phyloP scores from a whole-genome alignment of 2,888 invertebrate genomes.

The Netelia melanura region DNA sequence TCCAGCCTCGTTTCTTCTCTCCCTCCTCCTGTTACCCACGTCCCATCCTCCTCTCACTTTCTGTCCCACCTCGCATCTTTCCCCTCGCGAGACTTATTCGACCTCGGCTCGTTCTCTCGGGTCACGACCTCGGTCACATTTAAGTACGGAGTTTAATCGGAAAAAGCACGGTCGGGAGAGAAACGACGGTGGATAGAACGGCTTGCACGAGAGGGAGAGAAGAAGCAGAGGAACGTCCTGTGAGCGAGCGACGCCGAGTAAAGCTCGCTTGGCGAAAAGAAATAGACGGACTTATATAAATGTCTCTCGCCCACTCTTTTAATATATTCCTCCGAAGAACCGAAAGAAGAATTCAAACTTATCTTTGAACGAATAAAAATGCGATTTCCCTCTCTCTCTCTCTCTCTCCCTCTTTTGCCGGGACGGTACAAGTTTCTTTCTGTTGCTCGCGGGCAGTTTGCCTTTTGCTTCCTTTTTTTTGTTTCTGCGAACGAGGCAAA shows the following conservation, averaged over 20 bases:
- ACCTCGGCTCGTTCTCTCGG: constrained; percentile 49
- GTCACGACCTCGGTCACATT: constrained; percentile 62
- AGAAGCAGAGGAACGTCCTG: constrained; percentile 12
- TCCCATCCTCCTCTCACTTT: constrained; percentile 34
- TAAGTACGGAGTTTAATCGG: constrained; percentile 65
- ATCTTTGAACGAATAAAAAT: constrained; percentile 51
- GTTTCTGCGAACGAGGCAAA: constrained; percentile 8
- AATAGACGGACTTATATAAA: constrained; percentile 66
- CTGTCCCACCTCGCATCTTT: not conserved
- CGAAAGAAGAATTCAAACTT: constrained; percentile 49
- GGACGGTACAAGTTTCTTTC: constrained; percentile 25
- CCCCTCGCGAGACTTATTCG: constrained; percentile 44
- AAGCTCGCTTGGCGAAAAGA: constrained; percentile 53
- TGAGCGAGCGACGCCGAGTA: constrained; percentile 47
- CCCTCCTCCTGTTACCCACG: not conserved
- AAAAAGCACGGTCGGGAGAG: constrained; percentile 35
- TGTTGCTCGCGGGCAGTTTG: constrained; percentile 13
- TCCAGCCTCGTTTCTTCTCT: constrained; percentile 4
- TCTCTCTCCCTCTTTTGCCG: constrained; percentile 4
- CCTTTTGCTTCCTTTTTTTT: constrained; percentile 17
- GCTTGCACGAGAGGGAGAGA: not conserved
- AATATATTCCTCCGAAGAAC: constrained; percentile 54
- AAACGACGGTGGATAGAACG: not conserved
- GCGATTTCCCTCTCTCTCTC: constrained; percentile 25
- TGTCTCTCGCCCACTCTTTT: constrained; percentile 50